Evolutionary conservation across 2,888 invertebrate genomes (phyloP).

Genomic region (Lasioglossum zephyrum): DNA sequence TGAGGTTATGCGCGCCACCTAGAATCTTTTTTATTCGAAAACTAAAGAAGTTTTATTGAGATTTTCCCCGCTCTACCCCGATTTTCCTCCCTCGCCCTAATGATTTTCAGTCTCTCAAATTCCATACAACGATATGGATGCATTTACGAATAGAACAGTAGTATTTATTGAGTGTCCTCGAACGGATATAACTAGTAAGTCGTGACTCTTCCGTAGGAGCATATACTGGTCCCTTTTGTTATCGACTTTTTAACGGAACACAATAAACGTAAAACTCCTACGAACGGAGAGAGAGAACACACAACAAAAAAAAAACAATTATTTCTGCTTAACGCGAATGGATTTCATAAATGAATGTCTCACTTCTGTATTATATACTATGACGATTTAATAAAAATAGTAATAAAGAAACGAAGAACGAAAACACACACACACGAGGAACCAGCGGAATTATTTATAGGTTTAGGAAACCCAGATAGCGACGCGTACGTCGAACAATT

Average conservation of each 20-base stretch:
- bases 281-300: conserved; percentile 32
- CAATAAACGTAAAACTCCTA: conserved; percentile 54
- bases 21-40: conserved; percentile 8
- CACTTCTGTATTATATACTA: conserved; percentile 59
- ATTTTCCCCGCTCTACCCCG: conserved; percentile 18
- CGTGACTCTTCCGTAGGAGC: conserved; percentile 64
- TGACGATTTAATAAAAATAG: conserved; percentile 62
- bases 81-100: conserved; percentile 18
- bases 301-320: conserved; percentile 26
- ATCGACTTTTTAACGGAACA: conserved; percentile 64
- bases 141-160: conserved; percentile 69
- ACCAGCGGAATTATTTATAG: conserved; percentile 19
- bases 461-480: background rate
- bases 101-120: conserved; percentile 58
- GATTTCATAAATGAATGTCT: conserved; percentile 67
- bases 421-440: conserved; percentile 11
- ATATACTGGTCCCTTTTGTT: conserved; percentile 62
- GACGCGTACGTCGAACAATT: background rate
- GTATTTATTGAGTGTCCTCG: conserved; percentile 69
- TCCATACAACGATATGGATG: conserved; percentile 63
- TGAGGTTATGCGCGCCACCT: background rate
- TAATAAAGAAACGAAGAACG: conserved; percentile 38
- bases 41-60: conserved; percentile 22
- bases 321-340: conserved; percentile 69
- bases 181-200: conserved; percentile 62